phyloP scores from a whole-genome alignment of 2,888 invertebrate species.

The Euclidia mi region DNA sequence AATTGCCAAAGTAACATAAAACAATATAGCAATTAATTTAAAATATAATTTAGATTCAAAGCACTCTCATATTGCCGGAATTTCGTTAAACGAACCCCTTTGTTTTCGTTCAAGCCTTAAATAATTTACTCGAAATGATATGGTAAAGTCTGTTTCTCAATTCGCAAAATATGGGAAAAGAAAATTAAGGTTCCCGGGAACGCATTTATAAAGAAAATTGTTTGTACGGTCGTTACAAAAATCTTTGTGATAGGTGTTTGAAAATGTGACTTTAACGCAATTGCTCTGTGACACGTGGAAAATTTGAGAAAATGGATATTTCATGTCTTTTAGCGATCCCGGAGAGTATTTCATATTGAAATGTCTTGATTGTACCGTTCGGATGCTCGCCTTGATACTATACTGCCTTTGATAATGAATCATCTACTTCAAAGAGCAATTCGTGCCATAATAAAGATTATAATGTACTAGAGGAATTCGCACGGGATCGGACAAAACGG shows the following conservation, averaged over 20 bases:
- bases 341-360: no score
- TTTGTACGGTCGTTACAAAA: slow-evolving; percentile 11
- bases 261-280: slow-evolving; percentile 3
- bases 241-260: slow-evolving; percentile 12
- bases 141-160: slow-evolving; percentile 7
- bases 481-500: no score
- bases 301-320: no score
- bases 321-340: no score
- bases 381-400: no score
- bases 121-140: slow-evolving; percentile 9
- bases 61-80: neutral
- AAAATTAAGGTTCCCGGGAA: slow-evolving; percentile 13
- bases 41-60: neutral
- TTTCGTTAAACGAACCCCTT: slow-evolving; percentile 3
- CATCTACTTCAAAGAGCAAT: no score
- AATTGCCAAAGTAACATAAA: no score
- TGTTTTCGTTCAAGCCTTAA: neutral
- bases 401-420: no score
- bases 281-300: neutral
- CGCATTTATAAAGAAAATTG: slow-evolving; percentile 20
- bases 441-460: no score
- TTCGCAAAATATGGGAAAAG: slow-evolving; percentile 13
- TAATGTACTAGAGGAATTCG: no score
- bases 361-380: no score
- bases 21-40: neutral